Conservation (phyloP, 1,140 invertebrate species). For the Tetraneura akinire region DNA sequence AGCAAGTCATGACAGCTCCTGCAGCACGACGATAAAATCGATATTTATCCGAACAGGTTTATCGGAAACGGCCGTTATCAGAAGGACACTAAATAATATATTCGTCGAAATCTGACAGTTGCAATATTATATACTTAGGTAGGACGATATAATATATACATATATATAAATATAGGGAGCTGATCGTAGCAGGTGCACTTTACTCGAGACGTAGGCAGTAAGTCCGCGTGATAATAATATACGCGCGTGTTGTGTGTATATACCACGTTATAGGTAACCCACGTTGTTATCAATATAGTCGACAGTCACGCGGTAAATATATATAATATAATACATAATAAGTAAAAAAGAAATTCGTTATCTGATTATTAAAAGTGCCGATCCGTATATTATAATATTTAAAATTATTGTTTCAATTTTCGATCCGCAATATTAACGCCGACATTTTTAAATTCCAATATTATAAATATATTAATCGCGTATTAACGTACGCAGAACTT, state of each 20-base stretch:
- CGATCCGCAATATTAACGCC: too few species aligned
- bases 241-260: too few species aligned
- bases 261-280: neutral
- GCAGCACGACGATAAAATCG: neutral
- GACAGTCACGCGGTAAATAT: slow-evolving; percentile 22
- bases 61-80: slow-evolving; percentile 2
- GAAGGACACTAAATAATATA: neutral
- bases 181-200: neutral
- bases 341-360: neutral
- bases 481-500: too few species aligned
- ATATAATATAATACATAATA: too few species aligned
- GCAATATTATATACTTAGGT: too few species aligned
- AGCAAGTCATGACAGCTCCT: slow-evolving; percentile 26
- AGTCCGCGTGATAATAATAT: too few species aligned
- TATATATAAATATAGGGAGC: neutral
- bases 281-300: slow-evolving; percentile 27
- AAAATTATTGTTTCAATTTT: too few species aligned
- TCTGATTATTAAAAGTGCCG: too few species aligned
- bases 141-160: too few species aligned
- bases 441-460: too few species aligned
- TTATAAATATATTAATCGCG: too few species aligned
- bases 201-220: neutral
- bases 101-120: slow-evolving; percentile 19
- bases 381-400: too few species aligned
- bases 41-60: slow-evolving; percentile 32